Conservation (phyloP, 53 echinoderm and acorn worm genomes). For the Echinometra lucunter region DNA sequence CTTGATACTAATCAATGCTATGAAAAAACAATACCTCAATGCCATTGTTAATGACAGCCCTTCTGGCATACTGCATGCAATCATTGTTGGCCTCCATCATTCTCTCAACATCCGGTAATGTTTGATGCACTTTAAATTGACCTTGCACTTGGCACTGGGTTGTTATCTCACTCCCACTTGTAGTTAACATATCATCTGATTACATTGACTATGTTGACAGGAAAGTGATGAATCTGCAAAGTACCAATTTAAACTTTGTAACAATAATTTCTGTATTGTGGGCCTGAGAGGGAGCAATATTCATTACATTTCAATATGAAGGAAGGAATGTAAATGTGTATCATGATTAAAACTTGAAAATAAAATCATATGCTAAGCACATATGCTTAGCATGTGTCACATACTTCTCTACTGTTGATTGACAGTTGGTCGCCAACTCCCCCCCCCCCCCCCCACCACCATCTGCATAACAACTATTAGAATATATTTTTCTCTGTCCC, state of each 20-base stretch:
- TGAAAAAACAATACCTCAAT: background rate
- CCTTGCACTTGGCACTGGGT: background rate
- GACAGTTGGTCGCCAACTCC: background rate
- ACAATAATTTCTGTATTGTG: too few relatives aligned
- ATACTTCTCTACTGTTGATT: conserved; percentile 1
- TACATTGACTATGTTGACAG: background rate
- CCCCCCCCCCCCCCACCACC: background rate
- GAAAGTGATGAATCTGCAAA: too few relatives aligned
- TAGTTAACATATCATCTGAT: background rate
- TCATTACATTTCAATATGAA: background rate
- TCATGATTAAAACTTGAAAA: background rate
- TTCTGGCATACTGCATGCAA: background rate
- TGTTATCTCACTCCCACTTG: conserved; percentile 3
- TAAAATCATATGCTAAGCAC: background rate
- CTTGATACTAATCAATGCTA: background rate
- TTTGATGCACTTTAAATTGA: background rate
- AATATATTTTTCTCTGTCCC: background rate
- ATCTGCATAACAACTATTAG: background rate
- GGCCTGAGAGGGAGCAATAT: background rate
- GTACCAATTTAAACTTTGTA: background rate
- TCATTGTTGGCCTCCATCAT: too few relatives aligned
- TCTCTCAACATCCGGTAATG: background rate
- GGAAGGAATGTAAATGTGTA: background rate
- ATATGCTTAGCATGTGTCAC: background rate
- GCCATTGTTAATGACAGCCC: background rate